These are phyloP conservation scores for Brachymystax lenok DNA, from an alignment of 2,797 vertebrate genomes.

Conservation along the genomic window DNA sequence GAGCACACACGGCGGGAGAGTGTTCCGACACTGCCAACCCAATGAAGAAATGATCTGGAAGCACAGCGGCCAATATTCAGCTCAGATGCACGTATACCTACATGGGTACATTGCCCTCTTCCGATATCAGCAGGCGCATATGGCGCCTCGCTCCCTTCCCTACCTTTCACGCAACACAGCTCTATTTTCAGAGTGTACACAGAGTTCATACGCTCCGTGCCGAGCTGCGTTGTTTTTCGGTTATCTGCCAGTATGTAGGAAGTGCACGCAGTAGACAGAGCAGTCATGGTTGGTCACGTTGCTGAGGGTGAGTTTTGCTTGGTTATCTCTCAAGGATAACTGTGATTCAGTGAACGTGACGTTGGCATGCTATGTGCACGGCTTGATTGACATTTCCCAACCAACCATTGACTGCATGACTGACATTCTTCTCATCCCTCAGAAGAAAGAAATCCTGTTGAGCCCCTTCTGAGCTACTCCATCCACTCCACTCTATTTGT, in stretches of 20 bases:
- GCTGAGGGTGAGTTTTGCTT: slow-evolving; percentile 19
- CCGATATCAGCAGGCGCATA: slow-evolving; percentile 70
- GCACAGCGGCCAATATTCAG: slow-evolving; percentile 69
- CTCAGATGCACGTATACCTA: slow-evolving; percentile 71
- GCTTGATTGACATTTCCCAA: slow-evolving; percentile 41
- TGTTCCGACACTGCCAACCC: slow-evolving; percentile 52
- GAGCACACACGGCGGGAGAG: slow-evolving; percentile 59
- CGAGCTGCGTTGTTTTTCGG: slow-evolving; percentile 1
- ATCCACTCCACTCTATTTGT: slow-evolving; percentile 54
- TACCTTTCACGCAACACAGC: slow-evolving; percentile 56
- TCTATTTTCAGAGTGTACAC: neutral
- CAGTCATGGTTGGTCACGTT: slow-evolving; percentile 7
- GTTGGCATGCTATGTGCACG: slow-evolving; percentile 5
- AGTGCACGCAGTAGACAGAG: slow-evolving; percentile 14
- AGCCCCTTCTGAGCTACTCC: slow-evolving; percentile 43
- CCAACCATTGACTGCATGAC: slow-evolving; percentile 14
- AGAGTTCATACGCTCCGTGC: neutral
- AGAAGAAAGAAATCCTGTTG: slow-evolving; percentile 42
- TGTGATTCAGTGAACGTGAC: slow-evolving; percentile 16
- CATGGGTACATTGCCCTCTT: slow-evolving; percentile 65
- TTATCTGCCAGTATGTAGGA: slow-evolving; percentile 21
- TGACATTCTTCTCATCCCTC: slow-evolving; percentile 45
- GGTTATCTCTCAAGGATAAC: slow-evolving; percentile 11
- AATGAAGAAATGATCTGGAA: slow-evolving; percentile 73
- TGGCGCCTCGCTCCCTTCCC: slow-evolving; percentile 63